phyloP scores from a whole-genome alignment of 1,140 invertebrate species.

The Paralvinella palmiformis region DNA sequence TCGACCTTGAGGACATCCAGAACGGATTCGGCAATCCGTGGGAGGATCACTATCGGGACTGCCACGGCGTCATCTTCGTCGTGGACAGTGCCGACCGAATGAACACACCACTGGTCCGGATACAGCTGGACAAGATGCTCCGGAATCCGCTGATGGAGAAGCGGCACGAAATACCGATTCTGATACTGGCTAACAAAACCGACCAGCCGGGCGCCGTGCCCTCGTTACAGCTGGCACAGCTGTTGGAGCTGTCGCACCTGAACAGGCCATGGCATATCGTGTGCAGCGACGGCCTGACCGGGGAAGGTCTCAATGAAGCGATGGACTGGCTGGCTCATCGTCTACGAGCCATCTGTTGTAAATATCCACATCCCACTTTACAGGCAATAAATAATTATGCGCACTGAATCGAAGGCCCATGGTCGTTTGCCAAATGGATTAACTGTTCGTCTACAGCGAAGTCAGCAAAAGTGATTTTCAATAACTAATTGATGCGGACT shows the following conservation, averaged over 20 bases:
- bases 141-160: neutral
- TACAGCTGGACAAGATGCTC: constrained; percentile 2
- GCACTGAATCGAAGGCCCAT: too few species aligned
- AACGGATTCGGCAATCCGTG: neutral
- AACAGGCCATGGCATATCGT: constrained; percentile 4
- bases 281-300: neutral
- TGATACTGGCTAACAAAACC: constrained; percentile 10
- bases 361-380: too few species aligned
- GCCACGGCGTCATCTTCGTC: constrained; percentile 11
- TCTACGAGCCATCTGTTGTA: neutral
- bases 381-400: too few species aligned
- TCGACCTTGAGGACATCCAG: constrained; percentile 6
- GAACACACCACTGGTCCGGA: neutral
- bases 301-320: constrained; percentile 9
- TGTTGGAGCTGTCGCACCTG: neutral
- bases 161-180: neutral
- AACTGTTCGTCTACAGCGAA: too few species aligned
- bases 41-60: constrained; percentile 6
- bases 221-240: neutral
- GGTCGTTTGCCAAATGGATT: too few species aligned
- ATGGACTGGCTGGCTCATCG: constrained; percentile 10
- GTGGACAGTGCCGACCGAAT: constrained; percentile 11
- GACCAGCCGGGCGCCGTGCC: constrained; percentile 3
- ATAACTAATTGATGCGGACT: too few species aligned
- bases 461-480: too few species aligned